Conservation (phyloP, 2,113 vertebrate genomes). For the Psettodes erumei region DNA sequence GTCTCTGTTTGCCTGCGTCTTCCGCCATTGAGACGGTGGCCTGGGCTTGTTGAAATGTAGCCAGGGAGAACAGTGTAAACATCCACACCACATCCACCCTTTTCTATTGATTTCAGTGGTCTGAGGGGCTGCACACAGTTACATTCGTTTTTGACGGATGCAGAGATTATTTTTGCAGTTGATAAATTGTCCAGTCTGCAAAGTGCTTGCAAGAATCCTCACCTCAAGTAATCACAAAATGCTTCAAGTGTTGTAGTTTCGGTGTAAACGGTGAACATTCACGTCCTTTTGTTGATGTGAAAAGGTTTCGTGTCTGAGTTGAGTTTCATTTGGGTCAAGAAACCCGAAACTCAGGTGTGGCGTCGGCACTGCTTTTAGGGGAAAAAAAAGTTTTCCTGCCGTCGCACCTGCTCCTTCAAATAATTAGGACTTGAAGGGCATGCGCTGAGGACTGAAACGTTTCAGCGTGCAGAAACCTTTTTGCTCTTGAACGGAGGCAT, state of each 20-base stretch:
- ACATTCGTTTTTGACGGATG: background rate
- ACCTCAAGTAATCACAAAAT: too few species aligned
- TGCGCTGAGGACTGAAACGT: background rate
- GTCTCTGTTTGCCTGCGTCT: conserved; percentile 31
- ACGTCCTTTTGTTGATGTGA: background rate
- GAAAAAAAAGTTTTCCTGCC: background rate
- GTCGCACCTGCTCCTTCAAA: background rate
- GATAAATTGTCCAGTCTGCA: background rate
- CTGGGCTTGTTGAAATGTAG: conserved; percentile 49
- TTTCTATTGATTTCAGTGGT: background rate
- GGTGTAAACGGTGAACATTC: background rate
- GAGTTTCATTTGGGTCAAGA: background rate
- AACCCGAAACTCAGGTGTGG: background rate
- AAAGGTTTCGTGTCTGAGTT: background rate
- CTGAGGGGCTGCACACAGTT: background rate
- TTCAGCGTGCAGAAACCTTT: background rate
- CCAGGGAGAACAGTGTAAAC: conserved; percentile 5
- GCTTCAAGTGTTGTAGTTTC: background rate
- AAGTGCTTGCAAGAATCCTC: too few species aligned
- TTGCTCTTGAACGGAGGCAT: background rate
- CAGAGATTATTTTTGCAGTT: background rate
- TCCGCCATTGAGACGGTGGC: conserved; percentile 50
- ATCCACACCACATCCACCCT: background rate
- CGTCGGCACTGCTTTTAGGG: background rate
- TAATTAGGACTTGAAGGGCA: background rate